Evolutionary conservation across 2,113 vertebrate genomes (phyloP).

Genomic region (Solea senegalensis): DNA sequence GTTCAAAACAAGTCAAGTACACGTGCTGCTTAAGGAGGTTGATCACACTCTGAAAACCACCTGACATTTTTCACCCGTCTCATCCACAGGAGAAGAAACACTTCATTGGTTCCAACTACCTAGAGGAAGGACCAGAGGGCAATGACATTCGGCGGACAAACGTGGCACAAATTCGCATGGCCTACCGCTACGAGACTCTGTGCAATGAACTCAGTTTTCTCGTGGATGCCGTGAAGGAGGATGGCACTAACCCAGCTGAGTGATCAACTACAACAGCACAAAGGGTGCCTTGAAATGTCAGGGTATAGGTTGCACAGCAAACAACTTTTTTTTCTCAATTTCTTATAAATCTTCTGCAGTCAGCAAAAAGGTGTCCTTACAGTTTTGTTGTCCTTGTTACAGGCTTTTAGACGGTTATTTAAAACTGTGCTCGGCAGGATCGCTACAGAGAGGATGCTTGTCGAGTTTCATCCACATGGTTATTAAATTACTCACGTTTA

Average conservation of each 20-base stretch:
- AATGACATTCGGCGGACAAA: conserved; percentile 96
- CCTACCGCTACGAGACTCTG: conserved; percentile 92
- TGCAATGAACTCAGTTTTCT: conserved; percentile 97
- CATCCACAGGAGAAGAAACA: conserved; percentile 90
- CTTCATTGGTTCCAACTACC: conserved; percentile 92
- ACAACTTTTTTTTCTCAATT: background rate
- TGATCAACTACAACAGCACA: conserved; percentile 24
- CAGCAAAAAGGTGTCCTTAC: too few species aligned
- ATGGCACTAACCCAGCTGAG: conserved; percentile 36
- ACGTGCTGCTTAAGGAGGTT: too few species aligned
- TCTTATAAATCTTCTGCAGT: background rate
- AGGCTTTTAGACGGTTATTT: too few species aligned
- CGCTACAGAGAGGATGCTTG: too few species aligned
- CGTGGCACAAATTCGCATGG: conserved; percentile 96
- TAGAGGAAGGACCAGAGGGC: conserved; percentile 91
- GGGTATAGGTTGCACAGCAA: background rate
- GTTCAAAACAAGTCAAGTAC: too few species aligned
- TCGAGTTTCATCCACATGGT: too few species aligned
- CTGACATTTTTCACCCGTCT: background rate
- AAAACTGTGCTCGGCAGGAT: too few species aligned
- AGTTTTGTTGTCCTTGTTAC: too few species aligned
- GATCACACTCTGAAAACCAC: background rate
- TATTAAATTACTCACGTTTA: too few species aligned
- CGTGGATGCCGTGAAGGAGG: conserved; percentile 89
- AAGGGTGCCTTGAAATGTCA: background rate